Conservation (phyloP, 2,113 vertebrate genomes). For the Ptilorrhoa leucosticta region DNA sequence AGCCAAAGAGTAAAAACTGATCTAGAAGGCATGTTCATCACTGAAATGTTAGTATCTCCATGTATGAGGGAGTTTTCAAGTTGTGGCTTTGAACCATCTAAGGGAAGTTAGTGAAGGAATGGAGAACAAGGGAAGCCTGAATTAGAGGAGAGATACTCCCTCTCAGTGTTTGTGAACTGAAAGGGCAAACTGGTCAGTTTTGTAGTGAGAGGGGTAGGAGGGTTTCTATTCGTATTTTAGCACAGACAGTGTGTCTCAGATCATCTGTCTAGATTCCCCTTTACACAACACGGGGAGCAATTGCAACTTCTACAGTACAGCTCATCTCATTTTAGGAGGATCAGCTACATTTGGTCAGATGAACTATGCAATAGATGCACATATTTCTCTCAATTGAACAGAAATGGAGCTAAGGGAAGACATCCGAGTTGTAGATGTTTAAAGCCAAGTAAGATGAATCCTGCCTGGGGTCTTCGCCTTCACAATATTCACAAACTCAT, state of each 20-base stretch:
- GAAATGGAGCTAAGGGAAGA: not conserved
- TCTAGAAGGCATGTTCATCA: rapidly evolving
- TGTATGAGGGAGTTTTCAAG: not conserved
- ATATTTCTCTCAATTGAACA: not conserved
- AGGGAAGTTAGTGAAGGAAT: not conserved
- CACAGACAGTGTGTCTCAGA: not conserved
- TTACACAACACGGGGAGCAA: not conserved
- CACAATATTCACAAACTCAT: not conserved
- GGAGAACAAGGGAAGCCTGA: not conserved
- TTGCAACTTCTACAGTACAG: not conserved
- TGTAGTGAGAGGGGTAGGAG: not conserved
- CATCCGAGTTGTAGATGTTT: not conserved
- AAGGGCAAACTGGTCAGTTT: not conserved
- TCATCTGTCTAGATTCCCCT: not conserved
- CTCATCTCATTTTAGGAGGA: not conserved
- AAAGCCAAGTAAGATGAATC: not conserved
- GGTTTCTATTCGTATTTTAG: not conserved
- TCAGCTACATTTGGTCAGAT: not conserved
- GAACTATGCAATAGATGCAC: not conserved
- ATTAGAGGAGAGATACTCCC: not conserved
- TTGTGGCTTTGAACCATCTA: not conserved
- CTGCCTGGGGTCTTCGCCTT: not conserved
- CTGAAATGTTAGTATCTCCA: not conserved
- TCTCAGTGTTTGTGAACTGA: not conserved
- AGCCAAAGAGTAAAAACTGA: not conserved